Percentiles rank a stretch among this genome's conserved stretches.
Evolutionary conservation across 2,888 invertebrate species (phyloP).

Genomic region (Pycnomerus fuliginosus): DNA sequence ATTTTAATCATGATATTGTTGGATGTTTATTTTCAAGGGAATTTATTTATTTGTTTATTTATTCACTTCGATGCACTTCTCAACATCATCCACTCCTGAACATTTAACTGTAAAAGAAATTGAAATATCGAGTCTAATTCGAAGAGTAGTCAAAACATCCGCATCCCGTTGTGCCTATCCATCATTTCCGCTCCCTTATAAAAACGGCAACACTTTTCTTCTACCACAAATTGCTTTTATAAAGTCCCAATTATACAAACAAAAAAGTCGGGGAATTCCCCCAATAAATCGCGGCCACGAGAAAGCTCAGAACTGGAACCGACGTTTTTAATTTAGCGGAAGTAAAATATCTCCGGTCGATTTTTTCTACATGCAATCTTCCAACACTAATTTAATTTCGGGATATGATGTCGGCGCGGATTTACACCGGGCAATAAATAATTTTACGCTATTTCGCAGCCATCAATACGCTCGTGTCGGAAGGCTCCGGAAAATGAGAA

Average conservation of each 20-base stretch:
- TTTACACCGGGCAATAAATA: too few species aligned
- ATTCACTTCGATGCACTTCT: conserved; percentile 7
- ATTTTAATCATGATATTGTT: conserved; percentile 12
- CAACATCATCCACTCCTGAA: conserved; percentile 1
- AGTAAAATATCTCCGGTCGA: conserved; percentile 18
- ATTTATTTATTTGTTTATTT: conserved; percentile 11
- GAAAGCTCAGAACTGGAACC: conserved; percentile 19
- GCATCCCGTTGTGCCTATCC: background rate
- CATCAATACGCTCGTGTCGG: too few species aligned
- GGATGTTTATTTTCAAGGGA: conserved; percentile 15
- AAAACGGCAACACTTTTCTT: too few species aligned
- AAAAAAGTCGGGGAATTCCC: conserved; percentile 10
- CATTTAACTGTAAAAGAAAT: background rate
- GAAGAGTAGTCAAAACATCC: background rate
- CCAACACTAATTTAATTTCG: conserved; percentile 15
- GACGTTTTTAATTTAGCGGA: conserved; percentile 23
- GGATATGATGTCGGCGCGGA: too few species aligned
- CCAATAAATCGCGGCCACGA: conserved; percentile 6
- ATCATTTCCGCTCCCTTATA: too few species aligned
- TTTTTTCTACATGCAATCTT: conserved; percentile 19
- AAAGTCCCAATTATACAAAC: conserved; percentile 1
- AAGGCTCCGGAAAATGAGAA: too few species aligned
- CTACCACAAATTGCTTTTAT: background rate
- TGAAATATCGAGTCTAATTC: background rate
- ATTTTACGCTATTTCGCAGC: too few species aligned